Percentiles rank a stretch among this genome's conserved stretches.
phyloP scores from a whole-genome alignment of 2,113 vertebrate genomes.

The Prinia subflava region DNA sequence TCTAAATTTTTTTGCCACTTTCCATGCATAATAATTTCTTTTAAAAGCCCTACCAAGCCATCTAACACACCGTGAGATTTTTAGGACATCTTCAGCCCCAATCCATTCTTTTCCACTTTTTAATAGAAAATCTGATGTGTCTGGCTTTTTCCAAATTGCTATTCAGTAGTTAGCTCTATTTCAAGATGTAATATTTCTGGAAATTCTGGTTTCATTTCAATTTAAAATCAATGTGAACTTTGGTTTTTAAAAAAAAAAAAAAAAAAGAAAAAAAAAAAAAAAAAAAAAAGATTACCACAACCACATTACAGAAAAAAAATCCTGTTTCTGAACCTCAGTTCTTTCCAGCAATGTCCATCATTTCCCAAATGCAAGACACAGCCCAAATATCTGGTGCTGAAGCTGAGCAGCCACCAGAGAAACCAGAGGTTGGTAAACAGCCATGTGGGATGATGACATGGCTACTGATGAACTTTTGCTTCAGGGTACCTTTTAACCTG shows the following conservation, averaged over 20 bases:
- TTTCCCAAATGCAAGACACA: neutral
- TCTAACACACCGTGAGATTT: neutral
- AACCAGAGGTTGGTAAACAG: neutral
- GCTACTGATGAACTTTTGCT: neutral
- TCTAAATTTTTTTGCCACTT: neutral
- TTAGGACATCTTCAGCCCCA: neutral
- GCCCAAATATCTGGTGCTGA: neutral
- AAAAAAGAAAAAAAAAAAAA: neutral
- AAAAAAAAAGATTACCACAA: neutral
- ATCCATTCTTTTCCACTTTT: neutral
- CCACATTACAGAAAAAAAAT: neutral
- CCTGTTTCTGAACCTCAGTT: neutral
- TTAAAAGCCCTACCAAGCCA: neutral
- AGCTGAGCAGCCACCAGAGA: neutral
- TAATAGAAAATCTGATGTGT: neutral
- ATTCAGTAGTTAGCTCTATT: neutral
- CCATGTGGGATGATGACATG: accelerated
- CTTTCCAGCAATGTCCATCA: neutral
- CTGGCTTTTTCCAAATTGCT: neutral
- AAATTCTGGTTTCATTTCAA: neutral
- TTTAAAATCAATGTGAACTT: neutral
- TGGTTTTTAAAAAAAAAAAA: neutral
- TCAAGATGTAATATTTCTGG: neutral
- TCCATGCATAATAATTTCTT: neutral
- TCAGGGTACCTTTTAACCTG: neutral